These are phyloP conservation scores for Cryptoprocta ferox DNA, from an alignment of 2,797 vertebrate species.

Conservation along the genomic window DNA sequence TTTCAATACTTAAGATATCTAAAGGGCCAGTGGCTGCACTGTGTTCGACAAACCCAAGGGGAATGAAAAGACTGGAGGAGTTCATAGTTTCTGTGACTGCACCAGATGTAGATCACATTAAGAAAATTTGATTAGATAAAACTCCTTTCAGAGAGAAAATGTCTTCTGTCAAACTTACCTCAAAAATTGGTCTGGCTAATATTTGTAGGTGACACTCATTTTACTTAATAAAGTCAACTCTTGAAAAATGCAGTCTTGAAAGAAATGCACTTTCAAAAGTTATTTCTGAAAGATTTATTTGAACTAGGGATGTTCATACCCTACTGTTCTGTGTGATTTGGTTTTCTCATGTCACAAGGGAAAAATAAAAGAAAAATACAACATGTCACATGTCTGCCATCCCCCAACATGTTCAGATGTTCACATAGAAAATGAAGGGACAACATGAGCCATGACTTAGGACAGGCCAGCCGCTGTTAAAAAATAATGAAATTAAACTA, in stretches of 20 bases:
- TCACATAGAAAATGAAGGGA: neutral
- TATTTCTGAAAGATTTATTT: conserved; percentile 64
- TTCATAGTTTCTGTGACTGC: neutral
- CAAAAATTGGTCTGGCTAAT: conserved; percentile 35
- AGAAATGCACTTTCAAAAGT: conserved; percentile 8
- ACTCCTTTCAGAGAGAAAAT: conserved; percentile 55
- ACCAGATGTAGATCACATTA: neutral
- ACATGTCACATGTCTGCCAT: neutral
- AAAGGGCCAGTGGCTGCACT: neutral
- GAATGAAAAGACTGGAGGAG: neutral
- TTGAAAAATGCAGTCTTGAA: conserved; percentile 38
- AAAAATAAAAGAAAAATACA: conserved; percentile 24
- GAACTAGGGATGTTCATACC: conserved; percentile 26
- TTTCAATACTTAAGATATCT: neutral
- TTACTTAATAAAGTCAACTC: conserved; percentile 58
- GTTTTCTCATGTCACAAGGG: conserved; percentile 47
- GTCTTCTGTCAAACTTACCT: conserved; percentile 41
- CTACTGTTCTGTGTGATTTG: neutral
- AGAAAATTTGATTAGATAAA: conserved; percentile 58
- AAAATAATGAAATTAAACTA: neutral
- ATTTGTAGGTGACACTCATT: conserved; percentile 7
- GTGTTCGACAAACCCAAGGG: neutral
- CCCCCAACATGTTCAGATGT: neutral
- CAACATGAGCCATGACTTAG: neutral
- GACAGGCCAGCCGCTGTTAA: neutral